Evolutionary conservation across 2,113 vertebrate species (phyloP).

Genomic region (Himantopus leucocephalus): DNA sequence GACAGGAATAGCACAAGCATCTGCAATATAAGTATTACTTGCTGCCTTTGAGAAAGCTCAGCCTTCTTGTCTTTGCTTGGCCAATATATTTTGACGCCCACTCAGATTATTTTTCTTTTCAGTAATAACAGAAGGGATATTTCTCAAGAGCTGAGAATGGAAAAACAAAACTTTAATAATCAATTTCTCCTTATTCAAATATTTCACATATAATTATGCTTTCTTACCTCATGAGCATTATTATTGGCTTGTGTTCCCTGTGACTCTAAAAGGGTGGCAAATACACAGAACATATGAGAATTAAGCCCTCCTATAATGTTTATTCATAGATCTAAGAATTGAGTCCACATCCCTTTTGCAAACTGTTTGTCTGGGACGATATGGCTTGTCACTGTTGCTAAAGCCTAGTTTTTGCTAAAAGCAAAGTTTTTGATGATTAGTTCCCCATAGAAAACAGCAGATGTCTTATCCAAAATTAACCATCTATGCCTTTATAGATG

Average conservation of each 20-base stretch:
- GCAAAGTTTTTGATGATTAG: neutral
- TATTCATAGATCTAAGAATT: neutral
- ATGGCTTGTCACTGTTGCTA: neutral
- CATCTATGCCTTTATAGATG: neutral
- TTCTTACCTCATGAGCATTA: neutral
- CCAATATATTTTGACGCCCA: neutral
- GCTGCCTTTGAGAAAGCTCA: constrained; percentile 6
- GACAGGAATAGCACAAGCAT: neutral
- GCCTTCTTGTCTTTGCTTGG: neutral
- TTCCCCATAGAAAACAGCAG: neutral
- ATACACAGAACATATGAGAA: neutral
- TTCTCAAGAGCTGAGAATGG: neutral
- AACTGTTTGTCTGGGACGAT: neutral
- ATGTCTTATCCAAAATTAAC: neutral
- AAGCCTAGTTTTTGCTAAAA: neutral
- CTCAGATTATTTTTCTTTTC: neutral
- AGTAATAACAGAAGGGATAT: neutral
- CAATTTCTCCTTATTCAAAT: neutral
- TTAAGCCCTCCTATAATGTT: neutral
- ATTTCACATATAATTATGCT: neutral
- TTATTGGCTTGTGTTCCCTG: neutral
- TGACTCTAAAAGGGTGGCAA: neutral
- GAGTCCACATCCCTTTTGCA: neutral
- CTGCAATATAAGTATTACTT: neutral
- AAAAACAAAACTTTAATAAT: neutral